Evolutionary conservation across 2,113 vertebrate genomes (phyloP).

Genomic region (Fulica atra): DNA sequence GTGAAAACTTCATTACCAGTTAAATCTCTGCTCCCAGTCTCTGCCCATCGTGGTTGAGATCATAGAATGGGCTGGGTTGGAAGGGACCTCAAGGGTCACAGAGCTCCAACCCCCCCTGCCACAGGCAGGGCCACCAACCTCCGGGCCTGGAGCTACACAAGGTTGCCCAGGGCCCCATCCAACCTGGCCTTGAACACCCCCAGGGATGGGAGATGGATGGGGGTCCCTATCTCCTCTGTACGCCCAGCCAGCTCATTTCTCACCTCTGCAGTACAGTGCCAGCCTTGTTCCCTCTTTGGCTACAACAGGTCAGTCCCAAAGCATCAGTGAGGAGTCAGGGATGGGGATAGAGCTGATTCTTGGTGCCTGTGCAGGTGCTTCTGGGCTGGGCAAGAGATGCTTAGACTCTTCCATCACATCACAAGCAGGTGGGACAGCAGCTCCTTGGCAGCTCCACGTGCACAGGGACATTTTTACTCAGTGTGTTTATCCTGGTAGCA

Average conservation of each 20-base stretch:
- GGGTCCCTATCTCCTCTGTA: background rate
- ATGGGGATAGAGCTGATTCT: fast-evolving
- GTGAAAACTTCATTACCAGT: background rate
- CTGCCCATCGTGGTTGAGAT: background rate
- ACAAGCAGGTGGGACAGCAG: fast-evolving
- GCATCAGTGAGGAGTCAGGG: background rate
- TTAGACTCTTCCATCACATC: fast-evolving
- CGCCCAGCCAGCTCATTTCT: background rate
- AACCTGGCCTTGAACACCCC: too few relatives aligned
- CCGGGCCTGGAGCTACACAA: too few relatives aligned
- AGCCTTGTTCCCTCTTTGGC: background rate
- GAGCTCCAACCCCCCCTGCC: too few relatives aligned
- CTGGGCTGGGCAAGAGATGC: background rate
- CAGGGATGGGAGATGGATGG: too few relatives aligned
- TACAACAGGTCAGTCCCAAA: background rate
- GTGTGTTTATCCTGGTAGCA: background rate
- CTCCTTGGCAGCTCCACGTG: fast-evolving
- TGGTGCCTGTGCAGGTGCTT: fast-evolving
- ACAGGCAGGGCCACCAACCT: too few relatives aligned
- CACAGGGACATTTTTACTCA: fast-evolving
- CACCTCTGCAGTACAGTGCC: fast-evolving
- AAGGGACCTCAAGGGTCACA: too few relatives aligned
- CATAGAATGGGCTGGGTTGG: too few relatives aligned
- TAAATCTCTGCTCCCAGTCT: background rate
- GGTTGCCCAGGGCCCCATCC: too few relatives aligned